phyloP scores from a whole-genome alignment of 2,797 vertebrate genomes.

The Coccyzus lansbergi region DNA sequence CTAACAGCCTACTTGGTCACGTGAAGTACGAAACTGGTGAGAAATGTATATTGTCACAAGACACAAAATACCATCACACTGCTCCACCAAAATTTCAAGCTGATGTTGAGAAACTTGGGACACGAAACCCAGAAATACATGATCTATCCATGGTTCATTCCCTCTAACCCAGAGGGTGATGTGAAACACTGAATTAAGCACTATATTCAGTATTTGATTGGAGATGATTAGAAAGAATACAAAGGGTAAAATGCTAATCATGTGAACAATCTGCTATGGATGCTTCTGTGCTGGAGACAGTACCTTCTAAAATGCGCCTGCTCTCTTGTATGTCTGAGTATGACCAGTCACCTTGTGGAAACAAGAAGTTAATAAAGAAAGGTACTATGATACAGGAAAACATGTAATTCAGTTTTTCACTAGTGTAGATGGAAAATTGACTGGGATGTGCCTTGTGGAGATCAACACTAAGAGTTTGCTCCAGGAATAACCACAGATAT shows the following conservation, averaged over 20 bases:
- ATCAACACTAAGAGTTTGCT: neutral
- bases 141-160: neutral
- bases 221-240: neutral
- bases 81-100: neutral
- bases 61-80: neutral
- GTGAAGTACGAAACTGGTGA: conserved; percentile 25
- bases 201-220: neutral
- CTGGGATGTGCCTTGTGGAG: conserved; percentile 29
- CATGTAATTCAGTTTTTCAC: neutral
- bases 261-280: neutral
- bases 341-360: neutral
- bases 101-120: neutral
- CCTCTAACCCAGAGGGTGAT: neutral
- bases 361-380: conserved; percentile 3
- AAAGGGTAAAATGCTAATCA: neutral
- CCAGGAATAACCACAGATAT: conserved; percentile 36
- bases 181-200: neutral
- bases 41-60: neutral
- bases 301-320: neutral
- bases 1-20: conserved; percentile 1
- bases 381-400: conserved; percentile 18
- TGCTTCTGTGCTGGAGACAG: neutral
- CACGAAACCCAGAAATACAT: neutral
- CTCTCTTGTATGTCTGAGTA: neutral
- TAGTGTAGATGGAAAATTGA: conserved; percentile 8